Evolutionary conservation across 37 sponge, comb jelly and placozoan genomes (phyloP).

Genomic region (Chondrilla cf. caribensis): DNA sequence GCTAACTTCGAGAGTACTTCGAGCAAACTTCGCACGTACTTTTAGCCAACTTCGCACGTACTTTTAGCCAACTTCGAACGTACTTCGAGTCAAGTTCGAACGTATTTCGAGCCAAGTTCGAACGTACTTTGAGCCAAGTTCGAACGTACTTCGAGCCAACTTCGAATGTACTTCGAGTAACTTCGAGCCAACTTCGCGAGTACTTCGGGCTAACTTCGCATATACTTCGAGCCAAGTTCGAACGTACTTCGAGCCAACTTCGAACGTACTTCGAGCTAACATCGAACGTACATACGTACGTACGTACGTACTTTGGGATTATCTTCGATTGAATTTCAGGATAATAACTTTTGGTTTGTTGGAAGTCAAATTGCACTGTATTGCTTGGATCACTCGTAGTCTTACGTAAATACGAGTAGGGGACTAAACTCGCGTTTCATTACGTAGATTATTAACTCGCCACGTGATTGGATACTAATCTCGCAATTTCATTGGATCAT

Average conservation of each 20-base stretch:
- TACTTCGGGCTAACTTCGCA: neutral
- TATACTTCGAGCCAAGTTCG: neutral
- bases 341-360: no score
- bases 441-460: no score
- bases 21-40: neutral
- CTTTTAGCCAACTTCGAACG: no score
- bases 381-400: no score
- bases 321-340: neutral
- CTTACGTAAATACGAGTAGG: no score
- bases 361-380: no score
- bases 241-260: neutral
- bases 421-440: no score
- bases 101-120: no score
- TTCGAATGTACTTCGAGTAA: neutral
- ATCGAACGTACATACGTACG: neutral
- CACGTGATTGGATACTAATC: no score
- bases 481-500: no score
- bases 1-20: neutral
- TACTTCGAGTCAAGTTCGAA: no score
- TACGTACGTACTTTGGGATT: neutral
- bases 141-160: constrained; percentile 3
- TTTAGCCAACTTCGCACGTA: neutral
- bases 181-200: neutral
- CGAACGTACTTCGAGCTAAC: neutral
- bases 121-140: neutral